Percentiles rank a stretch among this genome's conserved stretches.
Conservation (phyloP, 2,797 vertebrate genomes). For the Cygnus olor region DNA sequence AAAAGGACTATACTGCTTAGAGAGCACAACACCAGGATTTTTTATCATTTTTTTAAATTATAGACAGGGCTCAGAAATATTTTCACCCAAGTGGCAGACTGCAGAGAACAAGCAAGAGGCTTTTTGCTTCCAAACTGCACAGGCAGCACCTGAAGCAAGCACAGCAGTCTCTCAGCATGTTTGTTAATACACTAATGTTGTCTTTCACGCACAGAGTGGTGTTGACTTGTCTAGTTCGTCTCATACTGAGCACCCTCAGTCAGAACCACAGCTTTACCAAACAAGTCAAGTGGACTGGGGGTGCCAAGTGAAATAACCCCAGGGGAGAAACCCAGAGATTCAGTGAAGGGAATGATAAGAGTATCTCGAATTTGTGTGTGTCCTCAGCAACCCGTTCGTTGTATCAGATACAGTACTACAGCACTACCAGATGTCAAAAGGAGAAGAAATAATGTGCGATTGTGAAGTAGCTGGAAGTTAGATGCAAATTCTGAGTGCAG, state of each 20-base stretch:
- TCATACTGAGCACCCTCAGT: not conserved
- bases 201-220: not conserved
- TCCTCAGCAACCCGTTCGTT: not conserved
- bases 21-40: not conserved
- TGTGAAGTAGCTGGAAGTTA: not conserved
- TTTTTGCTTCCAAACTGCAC: not conserved
- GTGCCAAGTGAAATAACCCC: not conserved
- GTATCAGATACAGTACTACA: not conserved
- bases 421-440: not conserved
- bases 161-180: not conserved
- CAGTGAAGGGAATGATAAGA: not conserved
- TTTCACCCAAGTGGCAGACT: not conserved
- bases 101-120: not conserved
- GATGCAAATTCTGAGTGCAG: conserved; percentile 24
- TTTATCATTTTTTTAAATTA: not conserved
- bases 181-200: conserved; percentile 1
- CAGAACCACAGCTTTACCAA: not conserved
- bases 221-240: not conserved
- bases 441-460: conserved; percentile 24
- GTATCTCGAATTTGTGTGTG: not conserved
- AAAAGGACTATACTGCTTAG: not conserved
- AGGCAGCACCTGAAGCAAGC: conserved; percentile 1
- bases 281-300: not conserved
- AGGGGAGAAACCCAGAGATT: not conserved
- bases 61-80: not conserved